phyloP scores from a whole-genome alignment of 2,113 vertebrate species.

The Phalacrocorax carbo region DNA sequence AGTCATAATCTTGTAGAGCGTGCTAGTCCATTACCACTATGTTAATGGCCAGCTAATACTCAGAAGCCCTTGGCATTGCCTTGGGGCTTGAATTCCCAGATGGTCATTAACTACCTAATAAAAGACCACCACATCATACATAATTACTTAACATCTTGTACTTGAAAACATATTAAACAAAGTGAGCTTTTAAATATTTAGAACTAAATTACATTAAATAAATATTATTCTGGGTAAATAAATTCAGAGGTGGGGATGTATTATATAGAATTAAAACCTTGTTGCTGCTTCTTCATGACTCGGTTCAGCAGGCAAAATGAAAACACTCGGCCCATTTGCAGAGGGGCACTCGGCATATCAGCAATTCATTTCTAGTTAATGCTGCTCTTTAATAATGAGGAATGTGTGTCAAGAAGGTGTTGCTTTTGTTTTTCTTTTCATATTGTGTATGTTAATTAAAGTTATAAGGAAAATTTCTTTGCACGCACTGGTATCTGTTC shows the following conservation, averaged over 20 bases:
- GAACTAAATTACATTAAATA: slow-evolving; percentile 74
- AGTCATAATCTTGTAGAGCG: slow-evolving; percentile 66
- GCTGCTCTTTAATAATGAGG: neutral
- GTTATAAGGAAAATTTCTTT: neutral
- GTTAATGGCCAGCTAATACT: slow-evolving; percentile 70
- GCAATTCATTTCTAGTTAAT: slow-evolving; percentile 8
- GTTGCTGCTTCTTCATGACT: neutral
- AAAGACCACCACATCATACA: slow-evolving; percentile 75
- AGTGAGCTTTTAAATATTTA: slow-evolving; percentile 77
- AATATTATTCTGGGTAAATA: slow-evolving; percentile 76
- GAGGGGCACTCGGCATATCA: neutral
- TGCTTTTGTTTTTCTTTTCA: neutral
- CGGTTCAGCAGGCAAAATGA: neutral
- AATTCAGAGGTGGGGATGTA: slow-evolving; percentile 62
- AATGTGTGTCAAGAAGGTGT: neutral
- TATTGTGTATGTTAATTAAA: neutral
- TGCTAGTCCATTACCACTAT: slow-evolving; percentile 66
- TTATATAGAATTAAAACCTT: slow-evolving; percentile 72
- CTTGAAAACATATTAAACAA: slow-evolving; percentile 76
- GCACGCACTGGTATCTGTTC: neutral
- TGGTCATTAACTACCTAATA: slow-evolving; percentile 74
- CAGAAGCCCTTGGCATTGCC: slow-evolving; percentile 65
- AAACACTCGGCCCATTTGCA: slow-evolving; percentile 46
- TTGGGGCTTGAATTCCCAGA: slow-evolving; percentile 73
- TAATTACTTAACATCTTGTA: slow-evolving; percentile 76